Base-by-base conservation (phyloP, 2,888 invertebrate species). In the Tachina fera region DNA sequence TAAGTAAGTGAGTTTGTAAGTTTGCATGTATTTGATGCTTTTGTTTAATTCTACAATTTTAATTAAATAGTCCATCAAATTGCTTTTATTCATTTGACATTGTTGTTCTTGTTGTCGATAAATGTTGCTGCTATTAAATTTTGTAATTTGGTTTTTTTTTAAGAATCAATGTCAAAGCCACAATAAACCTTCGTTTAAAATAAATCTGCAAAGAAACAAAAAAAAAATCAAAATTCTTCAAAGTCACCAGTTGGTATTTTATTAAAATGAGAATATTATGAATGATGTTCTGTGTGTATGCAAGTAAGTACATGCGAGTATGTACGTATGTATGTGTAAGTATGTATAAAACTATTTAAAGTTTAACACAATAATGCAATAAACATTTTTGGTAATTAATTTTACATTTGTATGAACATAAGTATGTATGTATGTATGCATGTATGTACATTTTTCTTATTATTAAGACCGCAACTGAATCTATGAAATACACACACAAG, bases 151-250 rank as follows among this genome's bases (percentile, higher is more conserved):
- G 11, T 65, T 31, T 31, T 31, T 2, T 31, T 41, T 74, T 72
- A 60, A 86, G 83, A 86, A 86, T 83, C 86, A 86, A 86, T 86
- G 86, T 80, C 86, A 86, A 79, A 76, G 71, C 68, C 72, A 68
- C 68, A 76, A 86, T 86, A 86, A 86, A 86, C 86, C 86, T 86
- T 86, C 82, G 74, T 19, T 19, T 45, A 61, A 71, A 82, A 82
- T 71, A 72, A 77, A 72, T 84, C 81, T 85, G 85, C 85, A 85
- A 72, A 70, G 58, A 45, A 70, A 63, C 72, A 75, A 31, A 49
- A 45, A 70, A 63, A 76, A 75, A 31, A 49, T 9, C 22, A 67
- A 75, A 82, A 75, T 75, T 82, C 65, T 71, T 85, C 83, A 86
- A 83, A 83, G 86, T 79, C 76, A 68, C 14, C 65, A 75, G 51